These are phyloP conservation scores for Lochmaea capreae DNA, from an alignment of 2,888 invertebrate genomes.

Conservation along the genomic window DNA sequence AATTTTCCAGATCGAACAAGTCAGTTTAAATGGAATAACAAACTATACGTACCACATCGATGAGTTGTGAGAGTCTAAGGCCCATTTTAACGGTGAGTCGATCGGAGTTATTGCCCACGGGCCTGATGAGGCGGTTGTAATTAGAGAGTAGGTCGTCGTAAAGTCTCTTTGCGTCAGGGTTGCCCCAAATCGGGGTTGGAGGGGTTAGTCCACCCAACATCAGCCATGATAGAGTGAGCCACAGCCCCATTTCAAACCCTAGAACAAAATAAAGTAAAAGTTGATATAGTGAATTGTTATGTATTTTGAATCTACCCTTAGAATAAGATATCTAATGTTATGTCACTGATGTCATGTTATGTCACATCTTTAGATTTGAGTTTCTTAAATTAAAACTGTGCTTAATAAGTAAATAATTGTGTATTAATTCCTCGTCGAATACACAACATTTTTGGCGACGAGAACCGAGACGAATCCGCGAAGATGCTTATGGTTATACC, in stretches of 20 bases:
- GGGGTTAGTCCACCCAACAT: slow-evolving; percentile 69
- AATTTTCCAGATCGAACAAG: no score
- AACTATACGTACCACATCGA: slow-evolving; percentile 93
- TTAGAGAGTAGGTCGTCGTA: slow-evolving; percentile 91
- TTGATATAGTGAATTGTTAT: no score
- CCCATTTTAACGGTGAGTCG: slow-evolving; percentile 96
- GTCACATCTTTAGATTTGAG: no score
- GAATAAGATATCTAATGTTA: no score
- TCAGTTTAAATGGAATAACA: not conserved
- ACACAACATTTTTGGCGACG: no score
- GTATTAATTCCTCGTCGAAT: no score
- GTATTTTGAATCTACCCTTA: no score
- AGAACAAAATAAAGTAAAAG: slow-evolving; percentile 25
- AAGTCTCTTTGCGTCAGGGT: slow-evolving; percentile 75
- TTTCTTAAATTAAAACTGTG: no score
- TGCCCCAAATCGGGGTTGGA: slow-evolving; percentile 62
- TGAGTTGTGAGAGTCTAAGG: slow-evolving; percentile 88
- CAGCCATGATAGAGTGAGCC: slow-evolving; percentile 73
- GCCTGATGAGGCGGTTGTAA: slow-evolving; percentile 95
- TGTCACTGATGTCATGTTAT: no score
- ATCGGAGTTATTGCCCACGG: slow-evolving; percentile 94
- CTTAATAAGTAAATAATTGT: no score
- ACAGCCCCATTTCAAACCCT: slow-evolving; percentile 53
- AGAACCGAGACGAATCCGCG: no score
- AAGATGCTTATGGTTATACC: no score